A percentile compares a stretch with the other conserved stretches of the same genome.
Conservation (phyloP, 2,113 vertebrate genomes). For the Gallinago jamesoni region DNA sequence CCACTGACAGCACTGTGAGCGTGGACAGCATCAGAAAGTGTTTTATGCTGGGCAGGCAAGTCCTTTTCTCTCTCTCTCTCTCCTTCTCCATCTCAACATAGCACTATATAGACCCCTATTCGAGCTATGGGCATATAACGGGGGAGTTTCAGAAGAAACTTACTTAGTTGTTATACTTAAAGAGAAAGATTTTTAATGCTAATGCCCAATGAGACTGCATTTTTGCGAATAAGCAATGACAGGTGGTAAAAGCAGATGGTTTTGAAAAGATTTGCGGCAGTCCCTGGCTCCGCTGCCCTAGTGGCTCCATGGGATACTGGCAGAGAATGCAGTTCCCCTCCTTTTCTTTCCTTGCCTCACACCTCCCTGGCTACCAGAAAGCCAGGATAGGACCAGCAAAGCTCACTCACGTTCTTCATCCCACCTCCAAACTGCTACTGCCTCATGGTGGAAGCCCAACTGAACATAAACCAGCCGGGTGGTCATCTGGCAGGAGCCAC, state of each 20-base stretch:
- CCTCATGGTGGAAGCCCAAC: neutral
- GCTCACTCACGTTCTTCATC: neutral
- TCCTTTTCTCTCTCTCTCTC: neutral
- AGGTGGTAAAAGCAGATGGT: constrained; percentile 62
- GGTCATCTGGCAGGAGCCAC: neutral
- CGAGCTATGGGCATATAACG: neutral
- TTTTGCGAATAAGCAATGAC: constrained; percentile 35
- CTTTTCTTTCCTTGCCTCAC: neutral
- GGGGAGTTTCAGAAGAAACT: neutral
- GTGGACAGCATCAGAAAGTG: neutral
- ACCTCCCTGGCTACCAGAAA: neutral
- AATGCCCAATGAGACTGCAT: neutral
- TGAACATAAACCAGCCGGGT: accelerated
- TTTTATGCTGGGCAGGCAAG: neutral
- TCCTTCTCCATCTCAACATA: neutral
- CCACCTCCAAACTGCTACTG: neutral
- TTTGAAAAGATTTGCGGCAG: neutral
- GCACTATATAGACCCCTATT: neutral
- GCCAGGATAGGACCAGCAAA: neutral
- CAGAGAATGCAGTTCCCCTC: neutral
- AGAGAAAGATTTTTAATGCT: neutral
- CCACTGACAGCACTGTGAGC: neutral
- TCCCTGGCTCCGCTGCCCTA: neutral
- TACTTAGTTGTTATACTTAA: neutral
- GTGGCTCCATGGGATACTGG: neutral